A percentile compares a stretch with the other conserved stretches of the same genome.
Conservation (phyloP, 2,888 invertebrate genomes). For the Microplitis manilae region DNA sequence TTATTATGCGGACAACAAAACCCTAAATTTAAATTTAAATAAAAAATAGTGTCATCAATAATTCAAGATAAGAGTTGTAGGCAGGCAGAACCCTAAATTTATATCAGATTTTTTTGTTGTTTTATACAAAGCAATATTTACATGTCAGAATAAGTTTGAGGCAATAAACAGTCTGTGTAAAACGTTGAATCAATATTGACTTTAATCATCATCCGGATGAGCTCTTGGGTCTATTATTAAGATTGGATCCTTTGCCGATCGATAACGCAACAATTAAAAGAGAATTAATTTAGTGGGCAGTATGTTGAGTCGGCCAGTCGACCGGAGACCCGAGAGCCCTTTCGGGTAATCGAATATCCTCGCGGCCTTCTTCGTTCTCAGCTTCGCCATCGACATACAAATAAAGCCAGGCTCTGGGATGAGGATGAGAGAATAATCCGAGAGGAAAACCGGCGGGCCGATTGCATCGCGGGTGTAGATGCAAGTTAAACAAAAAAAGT, state of each 20-base stretch:
- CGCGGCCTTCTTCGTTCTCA: constrained; percentile 22
- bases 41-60: too few relatives aligned
- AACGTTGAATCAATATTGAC: constrained; percentile 42
- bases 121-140: neutral
- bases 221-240: constrained; percentile 38
- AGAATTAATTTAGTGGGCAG: constrained; percentile 40
- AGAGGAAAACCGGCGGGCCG: constrained; percentile 35
- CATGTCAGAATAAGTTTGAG: constrained; percentile 9
- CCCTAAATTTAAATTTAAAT: too few relatives aligned
- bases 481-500: constrained; percentile 11
- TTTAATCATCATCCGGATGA: constrained; percentile 34
- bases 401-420: neutral
- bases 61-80: too few relatives aligned
- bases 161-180: constrained; percentile 16
- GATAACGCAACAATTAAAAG: constrained; percentile 43
- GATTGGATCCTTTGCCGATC: constrained; percentile 34
- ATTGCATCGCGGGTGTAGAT: constrained; percentile 40
- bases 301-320: constrained; percentile 15
- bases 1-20: too few relatives aligned
- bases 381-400: neutral
- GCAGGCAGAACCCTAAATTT: too few relatives aligned
- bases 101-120: too few relatives aligned
- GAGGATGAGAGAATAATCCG: constrained; percentile 38
- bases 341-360: constrained; percentile 42
- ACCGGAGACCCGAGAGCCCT: constrained; percentile 1